phyloP scores from a whole-genome alignment of 2,888 invertebrate species.

The Drosophila subquinaria region DNA sequence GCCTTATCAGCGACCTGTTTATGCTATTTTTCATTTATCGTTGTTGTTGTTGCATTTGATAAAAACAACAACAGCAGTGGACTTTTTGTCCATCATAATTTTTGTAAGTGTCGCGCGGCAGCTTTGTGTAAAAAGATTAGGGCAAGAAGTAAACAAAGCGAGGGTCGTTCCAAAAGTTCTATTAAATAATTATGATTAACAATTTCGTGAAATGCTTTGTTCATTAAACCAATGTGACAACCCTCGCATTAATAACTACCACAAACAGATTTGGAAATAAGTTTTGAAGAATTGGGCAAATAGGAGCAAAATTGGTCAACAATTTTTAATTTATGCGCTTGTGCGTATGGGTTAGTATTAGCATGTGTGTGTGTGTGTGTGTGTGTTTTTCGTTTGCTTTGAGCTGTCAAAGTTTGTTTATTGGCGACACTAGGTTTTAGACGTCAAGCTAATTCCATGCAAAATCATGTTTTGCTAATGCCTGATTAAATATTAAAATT shows the following conservation, averaged over 20 bases:
- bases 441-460: conserved; percentile 13
- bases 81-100: conserved; percentile 40
- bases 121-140: conserved; percentile 51
- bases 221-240: background rate
- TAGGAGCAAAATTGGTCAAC: conserved; percentile 34
- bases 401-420: conserved; percentile 34
- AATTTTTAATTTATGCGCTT: conserved; percentile 43
- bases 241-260: conserved; percentile 25
- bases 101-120: conserved; percentile 41
- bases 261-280: conserved; percentile 22
- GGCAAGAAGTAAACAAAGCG: conserved; percentile 25
- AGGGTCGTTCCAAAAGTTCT: conserved; percentile 8
- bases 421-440: conserved; percentile 2
- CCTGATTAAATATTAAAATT: conserved; percentile 23
- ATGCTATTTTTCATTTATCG: conserved; percentile 46
- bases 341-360: background rate
- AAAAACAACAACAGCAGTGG: conserved; percentile 30
- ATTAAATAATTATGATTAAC: no score
- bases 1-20: conserved; percentile 57
- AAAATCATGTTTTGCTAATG: conserved; percentile 18
- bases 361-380: conserved; percentile 5
- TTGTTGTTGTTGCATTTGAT: conserved; percentile 42
- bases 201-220: background rate
- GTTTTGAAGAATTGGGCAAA: conserved; percentile 25
- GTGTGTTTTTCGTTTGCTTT: conserved; percentile 8